phyloP scores from a whole-genome alignment of 2,888 invertebrate species.

The Oasisia sp. region DNA sequence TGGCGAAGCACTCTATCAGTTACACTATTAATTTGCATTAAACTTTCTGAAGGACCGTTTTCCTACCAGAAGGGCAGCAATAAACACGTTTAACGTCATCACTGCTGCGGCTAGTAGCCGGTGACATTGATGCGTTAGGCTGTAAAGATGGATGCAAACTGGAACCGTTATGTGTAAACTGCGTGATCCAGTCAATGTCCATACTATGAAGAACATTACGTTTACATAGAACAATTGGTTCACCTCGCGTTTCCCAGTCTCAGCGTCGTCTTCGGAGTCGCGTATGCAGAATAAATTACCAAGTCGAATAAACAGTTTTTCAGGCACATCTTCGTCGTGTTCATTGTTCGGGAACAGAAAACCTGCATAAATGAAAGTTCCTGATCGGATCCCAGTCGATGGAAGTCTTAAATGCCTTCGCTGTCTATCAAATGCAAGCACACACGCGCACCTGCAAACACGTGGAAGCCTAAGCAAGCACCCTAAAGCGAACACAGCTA shows the following conservation, averaged over 20 bases:
- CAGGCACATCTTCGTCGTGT: neutral
- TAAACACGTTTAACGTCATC: too few species aligned
- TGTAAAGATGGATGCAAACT: neutral
- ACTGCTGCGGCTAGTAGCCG: too few species aligned
- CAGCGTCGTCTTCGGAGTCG: neutral
- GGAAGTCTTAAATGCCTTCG: neutral
- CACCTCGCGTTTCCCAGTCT: neutral
- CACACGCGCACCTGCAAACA: too few species aligned
- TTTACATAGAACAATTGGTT: neutral
- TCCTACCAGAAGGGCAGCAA: too few species aligned
- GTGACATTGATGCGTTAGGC: too few species aligned
- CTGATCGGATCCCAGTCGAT: neutral
- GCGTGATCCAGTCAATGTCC: neutral
- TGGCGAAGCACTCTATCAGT: too few species aligned
- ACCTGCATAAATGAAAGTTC: neutral
- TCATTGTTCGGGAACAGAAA: neutral
- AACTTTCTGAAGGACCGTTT: too few species aligned
- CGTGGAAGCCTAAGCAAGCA: too few species aligned
- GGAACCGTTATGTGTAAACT: neutral
- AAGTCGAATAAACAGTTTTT: neutral
- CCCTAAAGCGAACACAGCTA: too few species aligned
- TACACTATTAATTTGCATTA: too few species aligned
- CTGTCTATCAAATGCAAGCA: neutral
- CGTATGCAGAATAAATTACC: constrained; percentile 4
- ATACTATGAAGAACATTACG: neutral